Evolutionary conservation across 2,113 vertebrate species (phyloP).

Genomic region (Tricholaema leucomelas): DNA sequence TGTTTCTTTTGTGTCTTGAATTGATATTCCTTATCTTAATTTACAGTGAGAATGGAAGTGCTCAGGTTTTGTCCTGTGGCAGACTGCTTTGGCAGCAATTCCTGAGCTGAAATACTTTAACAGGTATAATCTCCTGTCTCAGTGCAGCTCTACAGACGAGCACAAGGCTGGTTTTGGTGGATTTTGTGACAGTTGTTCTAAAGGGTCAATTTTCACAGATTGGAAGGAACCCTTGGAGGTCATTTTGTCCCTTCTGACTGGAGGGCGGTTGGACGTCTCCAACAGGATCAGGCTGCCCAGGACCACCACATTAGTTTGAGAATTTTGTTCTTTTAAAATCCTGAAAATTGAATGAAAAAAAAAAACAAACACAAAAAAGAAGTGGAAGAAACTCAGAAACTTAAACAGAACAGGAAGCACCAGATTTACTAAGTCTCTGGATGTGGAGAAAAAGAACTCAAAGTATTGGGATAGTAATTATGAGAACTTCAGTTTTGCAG

Average conservation of each 20-base stretch:
- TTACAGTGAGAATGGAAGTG: not conserved
- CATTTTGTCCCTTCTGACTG: too few relatives aligned
- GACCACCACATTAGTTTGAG: not conserved
- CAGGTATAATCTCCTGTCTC: not conserved
- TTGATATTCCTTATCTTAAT: not conserved
- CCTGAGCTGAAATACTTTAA: not conserved
- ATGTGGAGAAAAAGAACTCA: conserved; percentile 13
- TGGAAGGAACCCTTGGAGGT: too few relatives aligned
- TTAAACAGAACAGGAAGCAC: conserved; percentile 18
- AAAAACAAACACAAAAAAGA: not conserved
- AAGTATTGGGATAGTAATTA: conserved; percentile 41
- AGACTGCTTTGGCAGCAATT: not conserved
- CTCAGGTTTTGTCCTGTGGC: not conserved
- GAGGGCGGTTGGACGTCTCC: too few relatives aligned
- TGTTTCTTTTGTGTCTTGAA: not conserved
- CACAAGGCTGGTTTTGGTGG: not conserved
- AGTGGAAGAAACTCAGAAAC: not conserved
- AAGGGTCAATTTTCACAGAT: not conserved
- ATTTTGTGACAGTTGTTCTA: not conserved
- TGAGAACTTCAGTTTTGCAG: conserved; percentile 38
- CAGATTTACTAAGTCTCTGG: not conserved
- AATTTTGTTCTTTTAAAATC: not conserved
- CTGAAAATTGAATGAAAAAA: not conserved
- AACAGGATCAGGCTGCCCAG: too few relatives aligned
- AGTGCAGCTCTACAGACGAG: not conserved